Evolutionary conservation across 92 coral and sea anemone genomes (phyloP), one percentile per base, ranked within the genome.

Genomic region (Parazoanthus swiftii): DNA sequence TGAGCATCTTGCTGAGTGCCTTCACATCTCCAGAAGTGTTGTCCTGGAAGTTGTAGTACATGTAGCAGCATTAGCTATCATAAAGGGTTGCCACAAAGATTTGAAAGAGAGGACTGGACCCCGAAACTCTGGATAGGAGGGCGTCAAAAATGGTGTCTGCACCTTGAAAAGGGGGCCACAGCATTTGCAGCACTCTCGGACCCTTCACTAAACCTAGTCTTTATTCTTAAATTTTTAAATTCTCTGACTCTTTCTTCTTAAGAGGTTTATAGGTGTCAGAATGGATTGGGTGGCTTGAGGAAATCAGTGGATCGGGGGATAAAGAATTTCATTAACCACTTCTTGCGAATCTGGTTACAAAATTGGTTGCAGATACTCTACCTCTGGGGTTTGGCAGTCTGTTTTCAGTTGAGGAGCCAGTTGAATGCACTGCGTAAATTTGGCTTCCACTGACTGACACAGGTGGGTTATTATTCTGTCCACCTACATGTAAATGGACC

Each of bases 381-480:
- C 87, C 51, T 82, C 88, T 50, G 72, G 46, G 59, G 50, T 73
- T 3, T 29, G 35, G 39, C 67, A 81, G 35, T 71, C 88, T 14
- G 67, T 48, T 70, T 59, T 54, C 36, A 37, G 35, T 26, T 38
- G 43, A 74, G 94, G 85, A 23, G 94, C 93, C 90, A 94, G 82
- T n/a, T 92, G 74, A 37, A 94, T 54, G 80, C 98, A 94, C 77
- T 85, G 91, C 6, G 18, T 85, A 25, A 95, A 88, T 74, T 95
- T 93, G 78, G 98, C 86, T 89, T 95, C 93, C 84, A 95, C 82
- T 58, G 96, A 90, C 25, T 81, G 80, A 72, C 98, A 95, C 56
- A 95, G 79, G 74, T 93, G 95, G 46, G 88, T 86, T 43, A 93
- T 76, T 78, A 95, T 85, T 80, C 85, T 87, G 58, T 90, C 94